Evolutionary conservation across 1,140 invertebrate genomes (phyloP), one percentile per base, ranked within the genome.

Genomic region (Pogonognathellus flavescens): DNA sequence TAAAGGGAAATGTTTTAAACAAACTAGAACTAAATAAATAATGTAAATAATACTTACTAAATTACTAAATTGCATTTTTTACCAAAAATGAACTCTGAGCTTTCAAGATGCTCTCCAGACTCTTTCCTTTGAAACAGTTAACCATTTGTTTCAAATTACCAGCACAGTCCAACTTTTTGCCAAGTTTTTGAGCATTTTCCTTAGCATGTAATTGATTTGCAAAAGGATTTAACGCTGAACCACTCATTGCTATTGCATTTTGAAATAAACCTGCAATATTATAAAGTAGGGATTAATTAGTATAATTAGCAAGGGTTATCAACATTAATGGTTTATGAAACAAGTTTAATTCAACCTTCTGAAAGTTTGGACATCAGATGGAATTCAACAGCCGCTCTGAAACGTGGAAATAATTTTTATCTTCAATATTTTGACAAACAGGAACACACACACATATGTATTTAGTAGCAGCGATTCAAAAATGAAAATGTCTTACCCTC

Each of bases 281-380:
- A 4, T n/a, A 57, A 4, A 57, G n/a, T n/a, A n/a, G n/a, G n/a
- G n/a, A n/a, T n/a, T n/a, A n/a, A n/a, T n/a, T n/a, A n/a, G n/a
- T n/a, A n/a, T n/a, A n/a, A n/a, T n/a, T n/a, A n/a, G n/a, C n/a
- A n/a, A n/a, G n/a, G n/a, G n/a, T n/a, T n/a, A n/a, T n/a, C 11
- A 57, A 14, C 10, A 57, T 41, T 41, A 41, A 41, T 41, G 31
- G 31, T n/a, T n/a, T n/a, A n/a, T n/a, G 6, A 41, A 41, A 41
- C 31, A 41, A 41, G n/a, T n/a, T n/a, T n/a, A 41, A 41, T 41
- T 41, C 6, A 6, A 85, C 85, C 85, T 84, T 86, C 84, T 16
- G 66, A 80, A 55, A 80, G 60, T 59, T 82, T 66, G 0, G 85
- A 86, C 25, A 86, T 22, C 25, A 84, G 41, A 62, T 86, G 85